These are phyloP conservation scores for Apeltes quadracus DNA, from an alignment of 2,113 vertebrate genomes.

Conservation along the genomic window DNA sequence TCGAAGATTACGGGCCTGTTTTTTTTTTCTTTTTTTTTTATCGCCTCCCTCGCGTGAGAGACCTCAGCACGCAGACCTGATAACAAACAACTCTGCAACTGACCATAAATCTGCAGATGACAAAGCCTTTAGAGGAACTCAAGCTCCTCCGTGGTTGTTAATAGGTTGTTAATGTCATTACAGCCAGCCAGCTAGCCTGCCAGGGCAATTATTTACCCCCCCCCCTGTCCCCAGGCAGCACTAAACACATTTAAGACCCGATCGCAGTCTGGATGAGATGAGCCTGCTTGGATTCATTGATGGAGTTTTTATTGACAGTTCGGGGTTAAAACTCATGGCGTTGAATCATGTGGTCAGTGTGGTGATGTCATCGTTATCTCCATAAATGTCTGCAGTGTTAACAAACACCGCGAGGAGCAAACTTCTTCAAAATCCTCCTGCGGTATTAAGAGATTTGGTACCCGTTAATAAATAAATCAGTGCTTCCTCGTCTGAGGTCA, in stretches of 20 bases:
- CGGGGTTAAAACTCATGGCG: slow-evolving; percentile 63
- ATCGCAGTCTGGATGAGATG: slow-evolving; percentile 45
- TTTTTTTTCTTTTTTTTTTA: background rate
- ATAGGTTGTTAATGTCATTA: slow-evolving; percentile 70
- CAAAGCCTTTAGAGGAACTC: slow-evolving; percentile 37
- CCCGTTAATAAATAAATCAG: slow-evolving; percentile 48
- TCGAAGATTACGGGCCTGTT: background rate
- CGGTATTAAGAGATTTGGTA: too few relatives aligned
- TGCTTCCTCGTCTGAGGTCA: slow-evolving; percentile 21
- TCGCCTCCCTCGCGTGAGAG: background rate
- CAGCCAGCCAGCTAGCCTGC: slow-evolving; percentile 53
- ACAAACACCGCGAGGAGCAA: slow-evolving; percentile 26
- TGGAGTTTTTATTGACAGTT: slow-evolving; percentile 71
- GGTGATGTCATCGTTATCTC: slow-evolving; percentile 72
- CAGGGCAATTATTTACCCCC: slow-evolving; percentile 62
- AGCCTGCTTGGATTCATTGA: slow-evolving; percentile 64
- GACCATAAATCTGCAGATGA: slow-evolving; percentile 36
- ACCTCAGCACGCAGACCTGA: slow-evolving; percentile 5
- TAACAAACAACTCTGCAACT: slow-evolving; percentile 25
- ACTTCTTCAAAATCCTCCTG: too few relatives aligned
- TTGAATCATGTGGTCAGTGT: slow-evolving; percentile 53
- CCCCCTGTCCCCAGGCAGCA: too few relatives aligned
- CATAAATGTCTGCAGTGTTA: slow-evolving; percentile 38
- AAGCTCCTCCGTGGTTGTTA: slow-evolving; percentile 60
- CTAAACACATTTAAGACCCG: slow-evolving; percentile 72